These are phyloP conservation scores for Heloderma charlesbogerti DNA, from an alignment of 2,113 vertebrate genomes.

Conservation along the genomic window DNA sequence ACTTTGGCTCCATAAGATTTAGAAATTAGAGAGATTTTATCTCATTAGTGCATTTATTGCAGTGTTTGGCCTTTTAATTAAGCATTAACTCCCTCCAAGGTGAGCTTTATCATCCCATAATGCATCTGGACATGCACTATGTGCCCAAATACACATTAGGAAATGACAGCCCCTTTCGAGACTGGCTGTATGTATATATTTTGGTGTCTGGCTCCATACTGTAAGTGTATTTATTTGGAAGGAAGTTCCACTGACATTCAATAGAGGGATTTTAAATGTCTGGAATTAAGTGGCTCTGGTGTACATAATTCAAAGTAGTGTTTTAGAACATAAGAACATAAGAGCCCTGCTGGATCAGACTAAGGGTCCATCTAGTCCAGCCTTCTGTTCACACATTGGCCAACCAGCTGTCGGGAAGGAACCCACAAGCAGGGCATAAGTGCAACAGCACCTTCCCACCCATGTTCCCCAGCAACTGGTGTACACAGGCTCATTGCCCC, in stretches of 20 bases:
- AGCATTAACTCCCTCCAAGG: conserved; percentile 62
- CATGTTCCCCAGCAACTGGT: too few relatives aligned
- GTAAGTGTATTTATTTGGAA: neutral
- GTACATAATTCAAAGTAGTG: neutral
- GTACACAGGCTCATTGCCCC: too few relatives aligned
- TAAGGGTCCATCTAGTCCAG: too few relatives aligned
- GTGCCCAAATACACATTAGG: conserved; percentile 57
- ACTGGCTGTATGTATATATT: conserved; percentile 29
- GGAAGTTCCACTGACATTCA: neutral
- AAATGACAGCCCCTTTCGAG: conserved; percentile 51
- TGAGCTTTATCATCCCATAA: conserved; percentile 69
- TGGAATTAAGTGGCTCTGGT: neutral
- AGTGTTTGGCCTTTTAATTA: conserved; percentile 64
- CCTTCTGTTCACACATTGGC: too few relatives aligned
- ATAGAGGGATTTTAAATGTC: neutral
- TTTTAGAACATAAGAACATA: too few relatives aligned
- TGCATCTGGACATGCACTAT: conserved; percentile 48
- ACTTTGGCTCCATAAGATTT: conserved; percentile 62
- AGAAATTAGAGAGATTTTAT: conserved; percentile 70
- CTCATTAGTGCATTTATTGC: conserved; percentile 66
- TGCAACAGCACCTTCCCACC: too few relatives aligned
- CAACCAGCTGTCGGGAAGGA: too few relatives aligned
- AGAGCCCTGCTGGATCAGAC: too few relatives aligned
- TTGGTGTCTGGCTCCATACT: neutral
- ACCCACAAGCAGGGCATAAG: too few relatives aligned